Evolutionary conservation across 2,888 invertebrate species (phyloP).

Genomic region (Apamea sordens): DNA sequence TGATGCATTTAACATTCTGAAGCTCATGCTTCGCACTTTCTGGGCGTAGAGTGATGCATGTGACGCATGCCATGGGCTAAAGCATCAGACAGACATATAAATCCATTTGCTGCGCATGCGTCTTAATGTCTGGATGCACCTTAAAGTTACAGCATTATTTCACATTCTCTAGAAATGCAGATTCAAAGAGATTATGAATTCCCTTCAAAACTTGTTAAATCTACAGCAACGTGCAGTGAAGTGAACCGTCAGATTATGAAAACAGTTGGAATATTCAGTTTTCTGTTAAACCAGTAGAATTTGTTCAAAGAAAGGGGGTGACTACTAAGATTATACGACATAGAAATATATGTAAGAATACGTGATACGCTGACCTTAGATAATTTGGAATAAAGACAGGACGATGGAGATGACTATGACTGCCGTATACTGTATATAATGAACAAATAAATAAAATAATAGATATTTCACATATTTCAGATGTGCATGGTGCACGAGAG

Average conservation of each 20-base stretch:
- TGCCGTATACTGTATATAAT: neutral
- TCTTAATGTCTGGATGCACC: neutral
- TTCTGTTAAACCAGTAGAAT: neutral
- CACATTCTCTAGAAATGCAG: slow-evolving; percentile 7
- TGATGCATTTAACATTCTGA: neutral
- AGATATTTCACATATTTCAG: neutral
- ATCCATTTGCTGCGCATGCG: neutral
- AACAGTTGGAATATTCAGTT: neutral
- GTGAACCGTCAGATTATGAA: neutral
- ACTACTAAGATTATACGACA: neutral
- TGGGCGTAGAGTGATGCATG: neutral
- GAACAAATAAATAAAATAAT: neutral
- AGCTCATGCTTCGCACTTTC: neutral
- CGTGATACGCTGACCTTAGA: neutral
- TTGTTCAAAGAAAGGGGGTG: neutral
- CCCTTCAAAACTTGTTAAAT: slow-evolving; percentile 20
- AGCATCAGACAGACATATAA: neutral
- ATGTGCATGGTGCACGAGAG: neutral
- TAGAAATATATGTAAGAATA: neutral
- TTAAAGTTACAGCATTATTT: neutral
- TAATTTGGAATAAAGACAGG: neutral
- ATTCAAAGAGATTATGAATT: slow-evolving; percentile 13
- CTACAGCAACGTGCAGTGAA: slow-evolving; percentile 11
- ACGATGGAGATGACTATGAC: neutral
- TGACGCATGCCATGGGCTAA: neutral